Conservation (phyloP, 1,140 invertebrate species). For the Drosophila biarmipes region DNA sequence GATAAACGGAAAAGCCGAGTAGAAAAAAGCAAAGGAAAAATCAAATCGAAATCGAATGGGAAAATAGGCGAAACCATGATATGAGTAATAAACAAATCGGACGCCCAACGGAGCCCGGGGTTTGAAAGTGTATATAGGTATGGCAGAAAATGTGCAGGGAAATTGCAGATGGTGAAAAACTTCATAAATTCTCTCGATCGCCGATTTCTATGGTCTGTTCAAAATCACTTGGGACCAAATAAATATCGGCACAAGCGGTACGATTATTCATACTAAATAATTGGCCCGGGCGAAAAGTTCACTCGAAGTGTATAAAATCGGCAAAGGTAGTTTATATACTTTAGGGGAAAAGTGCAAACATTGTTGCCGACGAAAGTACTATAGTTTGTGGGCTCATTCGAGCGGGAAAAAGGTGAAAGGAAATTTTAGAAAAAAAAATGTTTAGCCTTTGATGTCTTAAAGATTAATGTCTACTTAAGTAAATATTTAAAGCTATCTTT, state of each 20-base stretch:
- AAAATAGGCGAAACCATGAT: slow-evolving; percentile 16
- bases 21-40: slow-evolving; percentile 18
- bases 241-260: slow-evolving; percentile 53
- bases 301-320: slow-evolving; percentile 16
- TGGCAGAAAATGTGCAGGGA: not conserved
- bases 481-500: not conserved
- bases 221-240: slow-evolving; percentile 75
- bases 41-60: slow-evolving; percentile 21
- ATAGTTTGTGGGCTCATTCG: not conserved
- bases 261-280: slow-evolving; percentile 38
- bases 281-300: slow-evolving; percentile 10
- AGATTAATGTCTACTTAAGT: slow-evolving; percentile 10
- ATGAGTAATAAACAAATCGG: slow-evolving; percentile 49
- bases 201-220: slow-evolving; percentile 46
- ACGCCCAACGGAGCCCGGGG: slow-evolving; percentile 19
- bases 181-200: slow-evolving; percentile 32
- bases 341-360: slow-evolving; percentile 6
- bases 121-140: not conserved
- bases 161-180: slow-evolving; percentile 27
- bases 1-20: not conserved
- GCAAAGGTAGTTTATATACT: slow-evolving; percentile 27
- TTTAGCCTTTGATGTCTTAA: slow-evolving; percentile 11
- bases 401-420: slow-evolving; percentile 1
- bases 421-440: not conserved
- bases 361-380: slow-evolving; percentile 9